Conservation (phyloP, 2,113 vertebrate genomes). For the Pseudolaguvia tuberculata region DNA sequence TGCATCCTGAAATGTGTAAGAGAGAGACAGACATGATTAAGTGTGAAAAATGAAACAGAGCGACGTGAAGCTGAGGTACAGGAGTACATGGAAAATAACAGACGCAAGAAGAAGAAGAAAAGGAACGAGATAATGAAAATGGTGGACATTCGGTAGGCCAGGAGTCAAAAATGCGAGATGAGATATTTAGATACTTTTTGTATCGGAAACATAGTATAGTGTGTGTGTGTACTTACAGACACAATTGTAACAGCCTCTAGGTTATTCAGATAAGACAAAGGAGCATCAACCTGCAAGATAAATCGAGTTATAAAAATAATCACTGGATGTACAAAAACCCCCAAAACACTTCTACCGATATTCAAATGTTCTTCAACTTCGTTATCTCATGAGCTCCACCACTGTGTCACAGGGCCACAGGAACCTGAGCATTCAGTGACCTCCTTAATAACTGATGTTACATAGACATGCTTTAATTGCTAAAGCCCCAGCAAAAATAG, state of each 20-base stretch:
- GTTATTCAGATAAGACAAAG: constrained; percentile 22
- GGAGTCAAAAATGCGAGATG: neutral
- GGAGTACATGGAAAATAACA: neutral
- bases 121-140: neutral
- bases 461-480: too few species aligned
- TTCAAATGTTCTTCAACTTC: neutral
- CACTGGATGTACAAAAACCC: too few species aligned
- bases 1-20: constrained; percentile 64
- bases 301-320: neutral
- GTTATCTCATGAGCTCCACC: neutral
- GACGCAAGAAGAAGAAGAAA: too few species aligned
- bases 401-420: too few species aligned
- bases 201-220: neutral
- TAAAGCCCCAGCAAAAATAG: too few species aligned
- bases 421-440: too few species aligned
- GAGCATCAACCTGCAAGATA: constrained; percentile 23
- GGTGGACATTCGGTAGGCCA: neutral
- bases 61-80: neutral
- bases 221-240: constrained; percentile 14
- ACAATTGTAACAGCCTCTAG: constrained; percentile 19
- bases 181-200: neutral
- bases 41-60: neutral
- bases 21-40: neutral
- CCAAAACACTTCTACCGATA: neutral
- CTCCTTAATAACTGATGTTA: too few species aligned